phyloP scores from a whole-genome alignment of 1,140 invertebrate genomes.

The Drosophila kohkoa region DNA sequence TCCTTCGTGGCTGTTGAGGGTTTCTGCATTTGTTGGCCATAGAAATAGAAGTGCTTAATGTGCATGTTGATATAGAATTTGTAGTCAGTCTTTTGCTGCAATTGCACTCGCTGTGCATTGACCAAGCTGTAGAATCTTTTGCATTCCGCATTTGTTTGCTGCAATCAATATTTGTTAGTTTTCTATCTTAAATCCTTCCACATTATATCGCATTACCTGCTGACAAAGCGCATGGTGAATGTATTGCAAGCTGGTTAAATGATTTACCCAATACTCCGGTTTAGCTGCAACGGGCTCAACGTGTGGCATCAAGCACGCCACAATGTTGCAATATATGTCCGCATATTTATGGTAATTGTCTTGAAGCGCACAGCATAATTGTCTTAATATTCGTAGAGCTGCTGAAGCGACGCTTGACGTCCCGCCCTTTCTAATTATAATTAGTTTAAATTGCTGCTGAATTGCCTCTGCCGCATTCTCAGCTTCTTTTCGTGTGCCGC shows the following conservation, averaged over 20 bases:
- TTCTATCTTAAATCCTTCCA: not conserved
- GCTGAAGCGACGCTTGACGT: constrained; percentile 33
- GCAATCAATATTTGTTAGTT: not conserved
- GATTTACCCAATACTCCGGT: constrained; percentile 54
- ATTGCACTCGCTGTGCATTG: constrained; percentile 29
- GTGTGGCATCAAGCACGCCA: constrained; percentile 49
- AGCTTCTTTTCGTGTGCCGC: constrained; percentile 20
- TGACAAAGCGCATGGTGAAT: constrained; percentile 53
- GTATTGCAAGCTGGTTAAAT: constrained; percentile 58
- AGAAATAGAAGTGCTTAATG: constrained; percentile 48
- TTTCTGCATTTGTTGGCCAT: constrained; percentile 28
- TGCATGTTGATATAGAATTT: constrained; percentile 63
- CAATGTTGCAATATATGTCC: constrained; percentile 58
- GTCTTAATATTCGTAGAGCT: constrained; percentile 37
- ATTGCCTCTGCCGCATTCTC: constrained; percentile 15
- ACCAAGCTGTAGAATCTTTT: constrained; percentile 57
- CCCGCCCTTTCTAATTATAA: constrained; percentile 39
- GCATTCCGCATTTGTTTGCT: constrained; percentile 40
- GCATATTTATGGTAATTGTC: constrained; percentile 49
- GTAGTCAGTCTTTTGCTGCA: constrained; percentile 47
- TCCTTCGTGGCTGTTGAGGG: not conserved
- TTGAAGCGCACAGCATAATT: constrained; percentile 52
- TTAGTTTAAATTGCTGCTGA: constrained; percentile 3
- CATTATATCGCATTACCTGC: constrained; percentile 30
- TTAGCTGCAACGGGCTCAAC: constrained; percentile 34